A percentile compares a stretch with the other conserved stretches of the same genome.
Conservation (phyloP, 53 echinoderm and acorn worm genomes). For the Paelopatides confundens region DNA sequence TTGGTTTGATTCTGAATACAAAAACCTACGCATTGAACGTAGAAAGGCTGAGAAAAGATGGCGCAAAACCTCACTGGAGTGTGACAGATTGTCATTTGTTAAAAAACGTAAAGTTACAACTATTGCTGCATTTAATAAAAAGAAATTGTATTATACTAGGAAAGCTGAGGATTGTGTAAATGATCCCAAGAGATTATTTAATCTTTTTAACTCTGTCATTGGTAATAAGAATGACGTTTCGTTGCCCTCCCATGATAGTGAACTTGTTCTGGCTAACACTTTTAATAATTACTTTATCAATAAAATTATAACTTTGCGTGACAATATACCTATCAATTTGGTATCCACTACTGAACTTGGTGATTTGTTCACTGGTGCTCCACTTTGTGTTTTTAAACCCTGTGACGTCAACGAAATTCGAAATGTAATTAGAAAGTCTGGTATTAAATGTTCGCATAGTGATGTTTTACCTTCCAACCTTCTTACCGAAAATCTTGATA, state of each 20-base stretch:
- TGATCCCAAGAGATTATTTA: neutral
- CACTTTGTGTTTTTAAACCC: neutral
- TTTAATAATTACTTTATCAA: neutral
- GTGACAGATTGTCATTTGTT: neutral
- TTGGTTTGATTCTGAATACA: neutral
- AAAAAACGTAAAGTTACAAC: neutral
- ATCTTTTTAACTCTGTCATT: neutral
- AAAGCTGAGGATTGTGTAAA: neutral
- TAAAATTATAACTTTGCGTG: neutral
- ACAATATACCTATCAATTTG: neutral
- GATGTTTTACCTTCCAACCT: neutral
- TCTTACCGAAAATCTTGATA: too few species aligned
- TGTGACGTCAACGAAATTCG: neutral
- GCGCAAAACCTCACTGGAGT: neutral
- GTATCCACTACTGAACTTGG: neutral
- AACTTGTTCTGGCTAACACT: neutral
- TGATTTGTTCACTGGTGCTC: neutral
- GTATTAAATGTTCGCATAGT: neutral
- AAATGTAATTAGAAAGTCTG: neutral
- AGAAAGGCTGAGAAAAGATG: neutral
- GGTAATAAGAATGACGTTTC: neutral
- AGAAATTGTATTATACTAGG: neutral
- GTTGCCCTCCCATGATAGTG: neutral
- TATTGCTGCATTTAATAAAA: neutral
- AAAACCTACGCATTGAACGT: neutral